Evolutionary conservation across 2,113 vertebrate species (phyloP).

Genomic region (Seriola aureovittata): DNA sequence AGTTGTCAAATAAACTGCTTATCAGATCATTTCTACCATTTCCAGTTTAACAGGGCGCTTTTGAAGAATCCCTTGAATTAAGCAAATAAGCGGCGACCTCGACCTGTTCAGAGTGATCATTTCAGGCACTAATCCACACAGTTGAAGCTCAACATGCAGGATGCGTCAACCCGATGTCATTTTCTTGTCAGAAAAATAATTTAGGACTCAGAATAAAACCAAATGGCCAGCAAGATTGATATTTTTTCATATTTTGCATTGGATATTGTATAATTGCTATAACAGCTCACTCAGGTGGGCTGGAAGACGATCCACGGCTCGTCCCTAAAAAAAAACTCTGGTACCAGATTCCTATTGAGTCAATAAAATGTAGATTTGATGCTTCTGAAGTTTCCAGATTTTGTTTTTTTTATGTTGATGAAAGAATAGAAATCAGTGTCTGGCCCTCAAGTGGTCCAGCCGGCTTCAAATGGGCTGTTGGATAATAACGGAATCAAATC

Average conservation of each 20-base stretch:
- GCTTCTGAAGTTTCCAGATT: background rate
- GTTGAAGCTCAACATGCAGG: background rate
- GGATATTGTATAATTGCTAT: background rate
- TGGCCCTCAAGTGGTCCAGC: background rate
- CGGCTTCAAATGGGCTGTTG: background rate
- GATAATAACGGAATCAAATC: background rate
- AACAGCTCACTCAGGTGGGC: background rate
- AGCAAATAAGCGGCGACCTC: background rate
- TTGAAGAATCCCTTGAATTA: background rate
- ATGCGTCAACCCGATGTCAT: background rate
- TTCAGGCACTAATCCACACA: background rate
- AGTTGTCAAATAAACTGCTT: background rate
- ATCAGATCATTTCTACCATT: background rate
- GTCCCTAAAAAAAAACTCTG: background rate
- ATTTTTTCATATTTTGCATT: background rate
- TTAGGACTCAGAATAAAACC: background rate
- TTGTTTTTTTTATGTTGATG: background rate
- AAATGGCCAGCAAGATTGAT: background rate
- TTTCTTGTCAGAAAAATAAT: background rate
- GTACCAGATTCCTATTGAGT: background rate
- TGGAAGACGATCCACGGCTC: background rate
- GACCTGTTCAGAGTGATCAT: background rate
- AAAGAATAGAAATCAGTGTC: background rate
- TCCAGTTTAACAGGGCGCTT: background rate
- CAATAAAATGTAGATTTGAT: background rate